Base-by-base conservation (phyloP, 2,888 invertebrate genomes). In the Druceiella hillmani region DNA sequence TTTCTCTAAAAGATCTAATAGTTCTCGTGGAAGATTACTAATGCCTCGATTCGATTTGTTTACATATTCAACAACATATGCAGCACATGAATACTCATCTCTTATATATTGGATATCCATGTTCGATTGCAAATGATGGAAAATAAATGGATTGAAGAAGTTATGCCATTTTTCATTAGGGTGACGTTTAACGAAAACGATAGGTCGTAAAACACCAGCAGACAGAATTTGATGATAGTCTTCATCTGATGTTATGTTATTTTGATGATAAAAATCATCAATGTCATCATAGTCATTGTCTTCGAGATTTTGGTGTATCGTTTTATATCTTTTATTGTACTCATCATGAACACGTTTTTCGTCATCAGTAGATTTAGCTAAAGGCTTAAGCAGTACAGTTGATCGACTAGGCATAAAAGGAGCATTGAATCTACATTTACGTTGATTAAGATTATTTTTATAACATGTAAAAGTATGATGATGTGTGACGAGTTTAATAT, bases 11-110 rank as follows among this genome's bases (percentile, higher is more conserved):
- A 52, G 47, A 16, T 47, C 45, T 13, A 53, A 51, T 5, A 61
- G 48, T 47, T 55, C 35, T 5, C 53, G 45, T 43, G 50, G 49
- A 17, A 62, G 38, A 41, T 58, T 48, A 45, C 58, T 52, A 36
- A 57, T 50, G 27, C 59, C 57, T 48, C 55, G 46, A 34, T 55
- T 53, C 14, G 55, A 48, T 49, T 61, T 59, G 37, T 60, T 62
- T 2, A 60, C 50, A 36, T 56, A 60, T 30, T 61, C 59, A 14
- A 55, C 55, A 9, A 57, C 52, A 34, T 56, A 57, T 9, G 47
- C 40, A 1, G 55, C 54, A 38, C 56, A 57, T 4, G 50, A 46
- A 42, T 55, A 55, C 35, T 55, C 52, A 3, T 56, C 57, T 6
- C 31, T 17, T 2, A 57, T 52, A 27, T 55, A 45, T 38, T 55